These are phyloP conservation scores for Menura novaehollandiae DNA, from an alignment of 2,113 vertebrate genomes.

Conservation along the genomic window DNA sequence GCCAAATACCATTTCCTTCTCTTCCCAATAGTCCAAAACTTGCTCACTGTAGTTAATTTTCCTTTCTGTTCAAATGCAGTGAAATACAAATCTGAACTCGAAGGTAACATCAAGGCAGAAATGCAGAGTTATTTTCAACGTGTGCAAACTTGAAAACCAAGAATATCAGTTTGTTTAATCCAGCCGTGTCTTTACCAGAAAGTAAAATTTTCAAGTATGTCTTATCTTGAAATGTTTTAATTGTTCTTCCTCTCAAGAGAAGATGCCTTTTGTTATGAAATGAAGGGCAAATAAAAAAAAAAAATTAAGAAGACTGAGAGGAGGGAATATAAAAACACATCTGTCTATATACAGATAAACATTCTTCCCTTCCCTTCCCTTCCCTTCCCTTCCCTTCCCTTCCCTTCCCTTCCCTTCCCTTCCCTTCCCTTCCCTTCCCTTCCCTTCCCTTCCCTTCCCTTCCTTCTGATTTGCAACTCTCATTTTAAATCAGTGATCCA, in stretches of 20 bases:
- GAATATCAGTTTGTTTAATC: neutral
- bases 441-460: neutral
- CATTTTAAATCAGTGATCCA: neutral
- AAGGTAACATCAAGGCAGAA: neutral
- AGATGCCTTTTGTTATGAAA: neutral
- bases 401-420: too few species aligned
- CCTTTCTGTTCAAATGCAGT: neutral
- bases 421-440: too few species aligned
- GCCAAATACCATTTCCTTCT: neutral
- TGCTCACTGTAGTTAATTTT: neutral
- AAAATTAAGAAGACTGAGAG: neutral
- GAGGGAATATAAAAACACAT: neutral
- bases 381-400: neutral
- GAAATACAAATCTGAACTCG: neutral
- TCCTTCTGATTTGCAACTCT: accelerated
- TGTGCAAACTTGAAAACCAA: neutral
- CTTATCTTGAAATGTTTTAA: neutral
- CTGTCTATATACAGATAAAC: neutral
- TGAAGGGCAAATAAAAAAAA: neutral
- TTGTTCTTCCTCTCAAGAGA: neutral
- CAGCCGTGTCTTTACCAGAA: neutral
- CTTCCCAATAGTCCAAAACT: neutral
- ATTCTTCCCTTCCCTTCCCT: too few species aligned
- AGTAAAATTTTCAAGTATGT: neutral
- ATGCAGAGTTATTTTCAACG: neutral